phyloP scores from a whole-genome alignment of 2,888 invertebrate species.

The Dicyrtomina minuta region DNA sequence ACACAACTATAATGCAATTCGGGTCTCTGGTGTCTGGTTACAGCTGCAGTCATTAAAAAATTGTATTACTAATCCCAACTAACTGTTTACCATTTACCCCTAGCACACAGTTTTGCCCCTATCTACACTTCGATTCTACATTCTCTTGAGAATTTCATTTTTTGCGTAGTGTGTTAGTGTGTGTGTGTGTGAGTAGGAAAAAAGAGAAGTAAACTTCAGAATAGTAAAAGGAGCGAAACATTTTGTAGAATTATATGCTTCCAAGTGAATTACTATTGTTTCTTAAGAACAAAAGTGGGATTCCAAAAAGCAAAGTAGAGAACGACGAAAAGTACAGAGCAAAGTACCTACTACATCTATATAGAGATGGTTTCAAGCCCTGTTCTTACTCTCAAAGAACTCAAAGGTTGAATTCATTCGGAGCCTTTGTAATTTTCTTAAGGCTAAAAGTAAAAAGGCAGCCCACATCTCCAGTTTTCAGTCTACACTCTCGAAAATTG shows the following conservation, averaged over 20 bases:
- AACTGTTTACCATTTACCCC: no score
- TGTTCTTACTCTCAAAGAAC: constrained; percentile 11
- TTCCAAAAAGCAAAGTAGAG: neutral
- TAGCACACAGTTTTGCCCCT: no score
- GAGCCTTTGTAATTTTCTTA: neutral
- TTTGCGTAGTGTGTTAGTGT: constrained; percentile 11
- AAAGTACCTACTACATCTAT: neutral
- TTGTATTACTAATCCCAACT: no score
- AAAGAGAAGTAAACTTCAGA: neutral
- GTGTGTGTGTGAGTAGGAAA: neutral
- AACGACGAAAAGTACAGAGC: neutral
- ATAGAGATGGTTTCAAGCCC: neutral
- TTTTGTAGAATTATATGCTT: neutral
- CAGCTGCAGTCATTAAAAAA: no score
- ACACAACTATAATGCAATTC: no score
- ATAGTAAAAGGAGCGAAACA: neutral
- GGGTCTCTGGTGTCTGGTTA: no score
- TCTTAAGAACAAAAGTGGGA: no score
- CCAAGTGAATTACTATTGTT: constrained; percentile 10
- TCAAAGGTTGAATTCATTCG: constrained; percentile 4
- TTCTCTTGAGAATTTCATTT: neutral
- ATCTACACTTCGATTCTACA: no score
- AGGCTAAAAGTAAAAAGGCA: neutral
- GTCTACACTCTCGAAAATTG: neutral
- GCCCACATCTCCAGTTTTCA: neutral